Evolutionary conservation across 2,113 vertebrate species (phyloP).

Genomic region (Proterorhinus semilunaris): DNA sequence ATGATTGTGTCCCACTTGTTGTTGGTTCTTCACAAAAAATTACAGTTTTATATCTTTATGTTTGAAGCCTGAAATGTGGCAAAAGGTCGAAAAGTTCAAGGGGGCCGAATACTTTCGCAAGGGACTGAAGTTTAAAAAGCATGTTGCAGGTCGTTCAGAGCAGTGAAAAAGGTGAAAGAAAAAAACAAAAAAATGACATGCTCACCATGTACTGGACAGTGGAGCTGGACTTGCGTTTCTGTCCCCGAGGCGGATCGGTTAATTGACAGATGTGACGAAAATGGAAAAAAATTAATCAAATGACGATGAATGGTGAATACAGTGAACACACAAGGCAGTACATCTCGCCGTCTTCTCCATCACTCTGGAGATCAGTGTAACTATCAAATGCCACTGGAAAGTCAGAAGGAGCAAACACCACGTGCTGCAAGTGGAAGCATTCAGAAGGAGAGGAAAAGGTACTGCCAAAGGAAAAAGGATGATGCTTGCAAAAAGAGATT

Average conservation of each 20-base stretch:
- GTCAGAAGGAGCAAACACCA: neutral
- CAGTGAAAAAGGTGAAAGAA: neutral
- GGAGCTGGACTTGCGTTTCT: slow-evolving; percentile 83
- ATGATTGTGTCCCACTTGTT: too few relatives aligned
- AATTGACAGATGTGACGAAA: slow-evolving; percentile 39
- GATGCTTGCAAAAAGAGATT: neutral
- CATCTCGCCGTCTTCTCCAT: slow-evolving; percentile 3
- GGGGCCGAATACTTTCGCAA: too few relatives aligned
- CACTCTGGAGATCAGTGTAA: neutral
- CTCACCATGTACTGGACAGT: slow-evolving; percentile 81
- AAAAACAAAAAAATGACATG: slow-evolving; percentile 44
- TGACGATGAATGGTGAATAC: slow-evolving; percentile 46
- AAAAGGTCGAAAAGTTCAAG: too few relatives aligned
- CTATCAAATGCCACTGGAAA: neutral
- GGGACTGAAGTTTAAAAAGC: too few relatives aligned
- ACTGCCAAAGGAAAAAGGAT: neutral
- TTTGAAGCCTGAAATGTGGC: too few relatives aligned
- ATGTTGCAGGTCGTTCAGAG: neutral
- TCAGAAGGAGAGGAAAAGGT: slow-evolving; percentile 9
- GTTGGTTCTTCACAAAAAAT: too few relatives aligned
- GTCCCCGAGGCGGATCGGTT: slow-evolving; percentile 46
- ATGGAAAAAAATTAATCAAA: slow-evolving; percentile 15
- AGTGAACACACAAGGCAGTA: neutral
- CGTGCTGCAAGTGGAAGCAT: slow-evolving; percentile 9
- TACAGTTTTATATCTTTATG: too few relatives aligned